Conservation (phyloP, 2,113 vertebrate genomes). For the Macquaria ambigua region DNA sequence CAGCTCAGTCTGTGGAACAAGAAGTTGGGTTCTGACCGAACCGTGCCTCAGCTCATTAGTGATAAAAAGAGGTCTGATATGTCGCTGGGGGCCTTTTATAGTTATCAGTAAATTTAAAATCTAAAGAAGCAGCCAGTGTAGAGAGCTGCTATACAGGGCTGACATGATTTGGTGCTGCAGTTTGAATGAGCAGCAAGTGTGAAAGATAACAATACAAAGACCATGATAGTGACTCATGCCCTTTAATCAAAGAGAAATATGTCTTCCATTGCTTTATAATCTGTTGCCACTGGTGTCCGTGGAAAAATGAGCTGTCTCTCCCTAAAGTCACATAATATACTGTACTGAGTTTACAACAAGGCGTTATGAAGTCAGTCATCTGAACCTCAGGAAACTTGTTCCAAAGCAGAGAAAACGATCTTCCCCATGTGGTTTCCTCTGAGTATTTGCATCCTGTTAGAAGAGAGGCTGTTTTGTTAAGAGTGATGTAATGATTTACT, state of each 20-base stretch:
- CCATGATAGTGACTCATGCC: neutral
- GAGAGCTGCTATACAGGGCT: slow-evolving; percentile 15
- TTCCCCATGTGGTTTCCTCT: neutral
- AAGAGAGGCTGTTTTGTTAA: neutral
- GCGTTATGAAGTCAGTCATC: neutral
- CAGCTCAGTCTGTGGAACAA: slow-evolving; percentile 35
- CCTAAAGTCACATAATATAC: neutral
- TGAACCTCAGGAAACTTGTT: neutral
- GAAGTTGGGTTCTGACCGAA: slow-evolving; percentile 11
- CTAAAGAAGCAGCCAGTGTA: slow-evolving; percentile 23
- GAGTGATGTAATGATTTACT: slow-evolving; percentile 20
- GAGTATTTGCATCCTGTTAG: neutral
- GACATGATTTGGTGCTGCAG: slow-evolving; percentile 26
- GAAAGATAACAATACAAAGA: slow-evolving; percentile 37
- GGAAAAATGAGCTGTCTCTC: neutral
- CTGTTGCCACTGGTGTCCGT: neutral
- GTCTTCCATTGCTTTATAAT: neutral
- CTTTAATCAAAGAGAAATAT: slow-evolving; percentile 23
- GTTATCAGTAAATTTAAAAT: slow-evolving; percentile 45
- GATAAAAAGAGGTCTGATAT: slow-evolving; percentile 42
- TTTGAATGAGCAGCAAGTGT: slow-evolving; percentile 27
- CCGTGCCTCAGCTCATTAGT: slow-evolving; percentile 20
- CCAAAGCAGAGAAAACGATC: neutral
- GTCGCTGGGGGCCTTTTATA: slow-evolving; percentile 10
- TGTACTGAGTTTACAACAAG: neutral